Evolutionary conservation across 2,113 vertebrate species (phyloP), one percentile per base, ranked within the genome.

Genomic region (Nycticryphes semicollaris): DNA sequence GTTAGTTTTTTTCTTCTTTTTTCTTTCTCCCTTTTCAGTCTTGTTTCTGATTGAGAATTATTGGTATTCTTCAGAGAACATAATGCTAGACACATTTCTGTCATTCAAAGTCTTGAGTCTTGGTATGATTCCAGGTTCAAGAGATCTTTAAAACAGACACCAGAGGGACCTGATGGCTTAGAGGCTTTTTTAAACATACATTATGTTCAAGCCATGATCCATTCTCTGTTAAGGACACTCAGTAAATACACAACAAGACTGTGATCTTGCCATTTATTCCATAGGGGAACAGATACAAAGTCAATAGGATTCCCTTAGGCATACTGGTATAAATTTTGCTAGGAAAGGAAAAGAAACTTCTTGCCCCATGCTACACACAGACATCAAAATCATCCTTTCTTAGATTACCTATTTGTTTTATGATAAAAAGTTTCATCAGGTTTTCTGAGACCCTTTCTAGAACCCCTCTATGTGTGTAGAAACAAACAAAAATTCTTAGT

Each of bases 1-100:
- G 16, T 33, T 0, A 4, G 0, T 12, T 60, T 67, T 22, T 14
- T 6, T 20, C 4, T 24, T 23, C 27, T 11, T 3, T 4, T 3
- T 22, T 33, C 8, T 28, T 10, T 6, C 33, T 9, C 8, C 3
- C 35, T 48, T 84, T 87, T 80, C 30, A 66, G 4, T 63, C 48
- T 63, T 21, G 8, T 53, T 81, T 77, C 54, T 79, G 21, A 57
- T 47, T 23, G 7, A 78, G 53, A 89, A 63, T 54, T 80, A 8
- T n/a, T 54, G 14, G 10, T 35, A 72, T 78, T 78, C 43, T 87
- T 74, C 35, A 60, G 39, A 23, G 16, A 60, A 28, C 30, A 43
- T 31, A 74, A 63, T 31, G 31, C 20, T 87, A 59, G 53, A 62
- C 9, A 67, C 4, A 5, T 53, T 95, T 87, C 51, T 74, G 33